Percentiles rank a stretch among this genome's conserved stretches.
Conservation (phyloP, 2,888 invertebrate species). For the Amiota communis region DNA sequence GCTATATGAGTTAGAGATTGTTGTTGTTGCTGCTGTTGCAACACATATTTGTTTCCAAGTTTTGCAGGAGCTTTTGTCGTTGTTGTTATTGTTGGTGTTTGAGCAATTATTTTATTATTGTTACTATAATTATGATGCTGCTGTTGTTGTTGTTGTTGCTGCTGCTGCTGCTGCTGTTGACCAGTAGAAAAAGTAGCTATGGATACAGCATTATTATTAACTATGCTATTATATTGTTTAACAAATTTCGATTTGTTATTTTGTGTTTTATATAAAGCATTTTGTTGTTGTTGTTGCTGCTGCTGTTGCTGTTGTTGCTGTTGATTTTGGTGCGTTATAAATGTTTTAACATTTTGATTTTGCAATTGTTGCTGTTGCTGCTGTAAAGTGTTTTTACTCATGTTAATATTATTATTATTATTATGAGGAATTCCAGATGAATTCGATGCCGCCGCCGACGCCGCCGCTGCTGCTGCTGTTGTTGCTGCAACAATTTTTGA, state of each 20-base stretch:
- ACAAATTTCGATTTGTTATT: slow-evolving; percentile 66
- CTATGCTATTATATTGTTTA: slow-evolving; percentile 68
- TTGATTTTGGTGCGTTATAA: slow-evolving; percentile 58
- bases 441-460: slow-evolving; percentile 41
- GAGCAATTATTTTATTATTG: neutral
- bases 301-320: slow-evolving; percentile 50
- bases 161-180: slow-evolving; percentile 48
- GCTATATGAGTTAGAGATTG: slow-evolving; percentile 52
- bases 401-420: slow-evolving; percentile 44
- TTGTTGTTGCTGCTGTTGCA: slow-evolving; percentile 57
- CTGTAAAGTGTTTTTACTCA: slow-evolving; percentile 39
- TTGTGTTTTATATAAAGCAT: slow-evolving; percentile 45
- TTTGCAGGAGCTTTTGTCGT: slow-evolving; percentile 49
- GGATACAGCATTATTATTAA: slow-evolving; percentile 56
- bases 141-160: slow-evolving; percentile 47
- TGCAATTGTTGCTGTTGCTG: slow-evolving; percentile 60
- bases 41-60: slow-evolving; percentile 60
- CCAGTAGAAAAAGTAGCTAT: slow-evolving; percentile 57
- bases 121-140: slow-evolving; percentile 45
- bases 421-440: slow-evolving; percentile 46
- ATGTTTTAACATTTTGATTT: slow-evolving; percentile 56
- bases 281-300: slow-evolving; percentile 48
- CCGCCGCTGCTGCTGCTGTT: slow-evolving; percentile 50
- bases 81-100: slow-evolving; percentile 47
- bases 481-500: slow-evolving; percentile 55